phyloP scores from a whole-genome alignment of 2,888 invertebrate genomes.

The Platerodrilus igneus region DNA sequence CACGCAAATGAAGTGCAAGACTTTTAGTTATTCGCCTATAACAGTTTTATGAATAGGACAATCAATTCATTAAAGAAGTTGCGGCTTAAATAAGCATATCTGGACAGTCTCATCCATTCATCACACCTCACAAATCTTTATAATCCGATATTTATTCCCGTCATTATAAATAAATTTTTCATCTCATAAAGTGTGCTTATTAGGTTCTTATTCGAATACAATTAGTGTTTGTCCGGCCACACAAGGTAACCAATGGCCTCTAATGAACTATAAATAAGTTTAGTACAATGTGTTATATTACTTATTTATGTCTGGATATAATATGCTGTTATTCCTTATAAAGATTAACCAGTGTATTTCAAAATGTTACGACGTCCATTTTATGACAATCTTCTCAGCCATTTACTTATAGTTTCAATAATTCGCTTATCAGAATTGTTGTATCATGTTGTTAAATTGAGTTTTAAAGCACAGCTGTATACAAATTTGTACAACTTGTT shows the following conservation, averaged over 20 bases:
- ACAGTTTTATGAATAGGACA: conserved; percentile 28
- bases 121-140: conserved; percentile 49
- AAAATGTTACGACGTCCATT: conserved; percentile 22
- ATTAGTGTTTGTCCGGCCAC: conserved; percentile 49
- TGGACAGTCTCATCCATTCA: conserved; percentile 35
- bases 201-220: conserved; percentile 48
- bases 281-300: conserved; percentile 47
- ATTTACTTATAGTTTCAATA: too few relatives aligned
- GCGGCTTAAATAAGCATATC: conserved; percentile 22
- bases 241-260: conserved; percentile 43
- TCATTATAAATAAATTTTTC: conserved; percentile 50
- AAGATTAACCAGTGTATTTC: conserved; percentile 15
- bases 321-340: conserved; percentile 43
- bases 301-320: conserved; percentile 47
- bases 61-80: conserved; percentile 28
- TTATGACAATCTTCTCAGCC: too few relatives aligned
- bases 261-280: conserved; percentile 50
- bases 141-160: conserved; percentile 49
- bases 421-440: too few relatives aligned
- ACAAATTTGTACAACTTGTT: too few relatives aligned
- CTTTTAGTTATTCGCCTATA: conserved; percentile 19
- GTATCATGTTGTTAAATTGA: too few relatives aligned
- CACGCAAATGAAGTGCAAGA: conserved; percentile 36
- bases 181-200: conserved; percentile 43
- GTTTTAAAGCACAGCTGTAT: too few relatives aligned